Evolutionary conservation across 2,888 invertebrate species (phyloP).

Genomic region (Diaperis boleti): DNA sequence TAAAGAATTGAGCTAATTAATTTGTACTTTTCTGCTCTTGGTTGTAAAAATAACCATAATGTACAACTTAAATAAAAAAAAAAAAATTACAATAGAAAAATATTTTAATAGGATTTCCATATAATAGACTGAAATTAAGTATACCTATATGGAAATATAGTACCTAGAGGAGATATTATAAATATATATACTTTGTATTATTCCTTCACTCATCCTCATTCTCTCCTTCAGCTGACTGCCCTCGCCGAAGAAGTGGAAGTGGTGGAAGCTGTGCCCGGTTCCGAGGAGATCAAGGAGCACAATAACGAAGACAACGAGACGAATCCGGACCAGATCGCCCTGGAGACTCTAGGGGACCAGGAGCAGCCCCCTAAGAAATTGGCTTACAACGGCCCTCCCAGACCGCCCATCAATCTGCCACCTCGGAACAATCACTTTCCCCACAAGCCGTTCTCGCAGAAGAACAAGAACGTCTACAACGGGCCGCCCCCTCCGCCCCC

Average conservation of each 20-base stretch:
- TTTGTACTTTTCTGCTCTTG: too few species aligned
- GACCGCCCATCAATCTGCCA: constrained; percentile 60
- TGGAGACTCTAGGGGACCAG: constrained; percentile 77
- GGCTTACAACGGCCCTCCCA: constrained; percentile 65
- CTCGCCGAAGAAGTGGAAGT: constrained; percentile 74
- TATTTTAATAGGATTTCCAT: too few species aligned
- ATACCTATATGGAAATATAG: too few species aligned
- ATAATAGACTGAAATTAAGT: too few species aligned
- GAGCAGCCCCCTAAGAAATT: constrained; percentile 67
- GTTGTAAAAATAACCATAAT: too few species aligned
- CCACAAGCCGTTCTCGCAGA: constrained; percentile 70
- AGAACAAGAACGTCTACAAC: constrained; percentile 75
- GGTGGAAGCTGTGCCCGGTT: constrained; percentile 72
- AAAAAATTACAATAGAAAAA: too few species aligned
- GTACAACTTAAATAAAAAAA: too few species aligned
- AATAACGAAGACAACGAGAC: constrained; percentile 73
- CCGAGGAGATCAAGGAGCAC: constrained; percentile 70
- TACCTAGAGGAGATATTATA: too few species aligned
- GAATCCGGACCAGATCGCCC: constrained; percentile 76
- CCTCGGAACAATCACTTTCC: constrained; percentile 62
- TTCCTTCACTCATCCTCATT: constrained; percentile 48
- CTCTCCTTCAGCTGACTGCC: constrained; percentile 53
- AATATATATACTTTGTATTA: too few species aligned
- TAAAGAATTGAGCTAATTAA: too few species aligned
- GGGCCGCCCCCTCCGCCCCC: constrained; percentile 73